A percentile compares a stretch with the other conserved stretches of the same genome.
Conservation (phyloP, 2,888 invertebrate genomes). For the Drosophila differens region DNA sequence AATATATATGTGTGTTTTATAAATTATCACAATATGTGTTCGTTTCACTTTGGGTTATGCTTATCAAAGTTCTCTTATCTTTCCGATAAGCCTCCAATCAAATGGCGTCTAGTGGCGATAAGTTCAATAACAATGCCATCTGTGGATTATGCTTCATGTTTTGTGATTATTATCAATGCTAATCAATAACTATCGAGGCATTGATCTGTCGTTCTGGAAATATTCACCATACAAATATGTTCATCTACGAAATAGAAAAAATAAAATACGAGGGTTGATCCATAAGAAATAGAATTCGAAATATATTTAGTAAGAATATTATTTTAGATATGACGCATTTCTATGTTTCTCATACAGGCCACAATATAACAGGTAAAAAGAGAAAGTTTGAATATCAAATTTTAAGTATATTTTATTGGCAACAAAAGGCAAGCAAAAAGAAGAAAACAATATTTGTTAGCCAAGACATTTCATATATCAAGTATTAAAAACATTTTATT, state of each 20-base stretch:
- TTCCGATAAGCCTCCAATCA: constrained; percentile 5
- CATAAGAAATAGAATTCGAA: not conserved
- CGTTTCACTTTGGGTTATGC: constrained; percentile 10
- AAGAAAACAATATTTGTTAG: not conserved
- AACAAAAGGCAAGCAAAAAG: not conserved
- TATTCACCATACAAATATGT: not conserved
- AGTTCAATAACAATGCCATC: constrained; percentile 15
- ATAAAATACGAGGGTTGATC: not conserved
- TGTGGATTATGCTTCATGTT: constrained; percentile 6
- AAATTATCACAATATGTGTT: constrained; percentile 21
- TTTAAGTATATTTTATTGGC: no score
- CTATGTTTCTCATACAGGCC: not conserved
- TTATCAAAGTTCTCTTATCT: constrained; percentile 21
- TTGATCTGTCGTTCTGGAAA: not conserved
- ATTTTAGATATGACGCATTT: not conserved
- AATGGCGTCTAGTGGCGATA: constrained; percentile 9
- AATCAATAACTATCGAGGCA: constrained; percentile 17
- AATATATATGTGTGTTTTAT: constrained; percentile 4
- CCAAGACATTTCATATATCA: not conserved
- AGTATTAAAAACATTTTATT: not conserved
- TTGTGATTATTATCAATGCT: not conserved
- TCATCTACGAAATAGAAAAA: not conserved
- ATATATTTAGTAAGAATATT: not conserved
- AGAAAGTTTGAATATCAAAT: no score
- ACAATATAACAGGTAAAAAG: not conserved